Base-by-base conservation (phyloP, 2,888 invertebrate species). In the Corbicula japonica region DNA sequence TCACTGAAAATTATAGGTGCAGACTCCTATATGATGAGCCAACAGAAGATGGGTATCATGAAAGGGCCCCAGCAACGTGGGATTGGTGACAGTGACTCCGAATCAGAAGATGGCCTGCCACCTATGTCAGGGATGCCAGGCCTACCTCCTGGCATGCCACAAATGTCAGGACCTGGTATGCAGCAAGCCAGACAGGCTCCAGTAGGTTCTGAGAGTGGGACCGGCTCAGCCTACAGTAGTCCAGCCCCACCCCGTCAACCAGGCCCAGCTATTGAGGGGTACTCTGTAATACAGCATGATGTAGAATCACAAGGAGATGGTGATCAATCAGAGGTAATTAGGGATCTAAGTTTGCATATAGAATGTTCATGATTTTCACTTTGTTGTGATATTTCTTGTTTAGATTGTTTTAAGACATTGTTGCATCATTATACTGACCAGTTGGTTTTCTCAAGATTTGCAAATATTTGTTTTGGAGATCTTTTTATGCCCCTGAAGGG, bases 21-120 rank as follows among this genome's bases (percentile, higher is more conserved):
- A 5, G 75, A 68, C 21, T 71, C 62, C 0, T 79, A 44, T 28
- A 48, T 76, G 61, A 62, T 75, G 46, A 66, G 73, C 50, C 82
- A 79, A 26, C 71, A 77, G 48, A 48, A 78, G 34, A 50, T 60
- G 54, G 71, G 68, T 23, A 60, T 46, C 8, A 71, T 74, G 63
- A 54, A 70, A 12, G 62, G 62, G 3, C 63, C 50, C 23, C 35
- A 41, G 50, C 68, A 73, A 10, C 62, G 56, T 34, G 71, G 80
- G 30, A 68, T 77, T 26, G 75, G 65, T n/a, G 80, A 79, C 62
- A 76, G 76, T 66, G 83, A 83, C 48, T 77, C 80, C 6, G 80
- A 80, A 30, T 80, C 78, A 15, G 83, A 83, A 2, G 62, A 60
- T 32, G 75, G 71, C n/a, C 76, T 74, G 58, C 81, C 81, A 21